phyloP scores from a whole-genome alignment of 2,797 vertebrate species.

The Sebastes minor region DNA sequence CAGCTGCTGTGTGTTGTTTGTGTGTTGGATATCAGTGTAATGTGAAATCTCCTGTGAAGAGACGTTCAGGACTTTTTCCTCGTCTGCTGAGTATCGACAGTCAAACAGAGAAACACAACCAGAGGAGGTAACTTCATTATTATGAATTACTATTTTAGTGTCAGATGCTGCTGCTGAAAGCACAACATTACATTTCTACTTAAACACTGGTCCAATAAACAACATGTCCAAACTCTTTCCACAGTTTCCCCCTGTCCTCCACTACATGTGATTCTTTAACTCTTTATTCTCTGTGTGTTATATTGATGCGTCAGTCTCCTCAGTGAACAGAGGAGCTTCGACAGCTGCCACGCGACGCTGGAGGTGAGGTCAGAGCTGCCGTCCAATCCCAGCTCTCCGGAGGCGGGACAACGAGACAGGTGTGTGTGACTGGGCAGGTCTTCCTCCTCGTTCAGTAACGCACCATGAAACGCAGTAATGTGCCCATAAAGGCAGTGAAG shows the following conservation, averaged over 20 bases:
- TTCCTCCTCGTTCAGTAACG: too few species aligned
- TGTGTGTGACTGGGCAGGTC: slow-evolving; percentile 56
- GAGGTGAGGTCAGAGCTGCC: slow-evolving; percentile 90
- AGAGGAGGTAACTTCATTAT: slow-evolving; percentile 79
- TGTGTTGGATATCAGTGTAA: slow-evolving; percentile 74
- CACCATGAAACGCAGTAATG: too few species aligned
- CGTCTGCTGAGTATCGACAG: slow-evolving; percentile 90
- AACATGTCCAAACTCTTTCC: neutral
- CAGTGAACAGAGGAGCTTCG: slow-evolving; percentile 86
- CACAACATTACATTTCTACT: neutral
- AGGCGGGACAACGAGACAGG: slow-evolving; percentile 91
- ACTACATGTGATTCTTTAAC: neutral
- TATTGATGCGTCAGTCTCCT: slow-evolving; percentile 74
- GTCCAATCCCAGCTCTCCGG: slow-evolving; percentile 93
- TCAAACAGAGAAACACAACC: slow-evolving; percentile 84
- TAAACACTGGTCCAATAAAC: neutral
- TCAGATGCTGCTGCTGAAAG: neutral
- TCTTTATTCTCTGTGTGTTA: neutral
- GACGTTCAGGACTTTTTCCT: slow-evolving; percentile 91
- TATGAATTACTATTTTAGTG: rapidly evolving
- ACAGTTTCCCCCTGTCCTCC: neutral
- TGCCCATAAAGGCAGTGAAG: neutral
- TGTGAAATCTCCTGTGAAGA: slow-evolving; percentile 91
- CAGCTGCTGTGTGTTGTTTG: slow-evolving; percentile 19
- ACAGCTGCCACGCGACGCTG: slow-evolving; percentile 85